phyloP scores from a whole-genome alignment of 2,113 vertebrate species.

The Neogobius melanostomus region DNA sequence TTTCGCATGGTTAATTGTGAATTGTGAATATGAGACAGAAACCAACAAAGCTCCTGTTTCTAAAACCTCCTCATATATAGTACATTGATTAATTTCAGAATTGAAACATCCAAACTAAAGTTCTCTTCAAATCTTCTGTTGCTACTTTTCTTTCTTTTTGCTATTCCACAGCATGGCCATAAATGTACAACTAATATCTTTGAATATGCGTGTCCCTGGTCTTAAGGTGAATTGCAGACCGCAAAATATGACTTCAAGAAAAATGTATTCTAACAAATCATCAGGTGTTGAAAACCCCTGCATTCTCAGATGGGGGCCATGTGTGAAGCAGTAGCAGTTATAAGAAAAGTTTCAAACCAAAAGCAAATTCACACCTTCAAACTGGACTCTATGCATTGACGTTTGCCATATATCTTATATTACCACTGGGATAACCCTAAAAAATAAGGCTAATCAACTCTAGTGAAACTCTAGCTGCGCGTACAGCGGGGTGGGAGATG shows the following conservation, averaged over 20 bases:
- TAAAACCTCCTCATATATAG: too few species aligned
- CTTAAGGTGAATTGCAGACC: neutral
- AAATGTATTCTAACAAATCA: constrained; percentile 10
- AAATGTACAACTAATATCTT: neutral
- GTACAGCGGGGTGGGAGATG: neutral
- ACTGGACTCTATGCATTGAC: neutral
- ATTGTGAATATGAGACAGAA: too few species aligned
- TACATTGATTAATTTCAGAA: too few species aligned
- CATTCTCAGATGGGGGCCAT: constrained; percentile 9
- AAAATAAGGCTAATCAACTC: too few species aligned
- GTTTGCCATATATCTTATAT: neutral
- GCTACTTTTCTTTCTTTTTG: neutral
- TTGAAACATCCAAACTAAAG: too few species aligned
- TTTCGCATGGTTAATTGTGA: too few species aligned
- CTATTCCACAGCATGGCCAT: neutral
- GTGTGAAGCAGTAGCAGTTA: neutral
- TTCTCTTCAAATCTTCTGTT: neutral
- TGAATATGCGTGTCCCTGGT: neutral
- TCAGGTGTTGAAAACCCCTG: neutral
- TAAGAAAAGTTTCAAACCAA: neutral
- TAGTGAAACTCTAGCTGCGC: neutral
- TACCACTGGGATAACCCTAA: neutral
- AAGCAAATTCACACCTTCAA: neutral
- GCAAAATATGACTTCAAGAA: neutral
- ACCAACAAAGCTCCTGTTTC: too few species aligned